Conservation (phyloP, 1,140 invertebrate genomes). For the Heterodera schachtii region DNA sequence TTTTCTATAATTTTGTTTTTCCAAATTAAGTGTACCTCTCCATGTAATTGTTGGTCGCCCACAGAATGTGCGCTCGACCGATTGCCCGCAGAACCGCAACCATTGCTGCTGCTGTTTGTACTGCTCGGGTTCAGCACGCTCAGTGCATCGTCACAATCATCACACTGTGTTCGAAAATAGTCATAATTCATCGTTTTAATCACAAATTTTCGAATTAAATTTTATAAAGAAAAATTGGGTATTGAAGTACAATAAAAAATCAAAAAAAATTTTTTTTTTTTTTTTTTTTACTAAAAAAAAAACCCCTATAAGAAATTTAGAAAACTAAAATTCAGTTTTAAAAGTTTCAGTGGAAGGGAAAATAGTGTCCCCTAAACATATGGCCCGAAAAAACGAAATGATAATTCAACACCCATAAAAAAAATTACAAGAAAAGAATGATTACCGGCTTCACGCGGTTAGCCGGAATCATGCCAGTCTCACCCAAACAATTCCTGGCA, state of each 20-base stretch:
- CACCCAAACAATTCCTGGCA: constrained; percentile 77
- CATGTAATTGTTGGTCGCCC: not conserved
- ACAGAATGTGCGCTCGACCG: constrained; percentile 47
- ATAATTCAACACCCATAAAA: too few species aligned
- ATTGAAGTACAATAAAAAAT: too few species aligned
- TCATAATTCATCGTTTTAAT: too few species aligned
- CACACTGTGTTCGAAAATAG: not conserved
- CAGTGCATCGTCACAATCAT: constrained; percentile 46
- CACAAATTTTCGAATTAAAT: too few species aligned
- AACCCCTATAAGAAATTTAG: not conserved
- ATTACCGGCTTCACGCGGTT: constrained; percentile 77
- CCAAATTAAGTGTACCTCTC: too few species aligned
- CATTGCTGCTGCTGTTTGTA: constrained; percentile 29
- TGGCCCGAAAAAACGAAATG: too few species aligned
- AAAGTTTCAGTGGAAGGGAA: too few species aligned
- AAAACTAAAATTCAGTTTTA: not conserved
- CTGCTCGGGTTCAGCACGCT: constrained; percentile 35
- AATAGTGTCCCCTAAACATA: too few species aligned
- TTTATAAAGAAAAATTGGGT: too few species aligned
- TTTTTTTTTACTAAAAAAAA: not conserved
- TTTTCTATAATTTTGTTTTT: too few species aligned
- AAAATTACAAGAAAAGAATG: not conserved
- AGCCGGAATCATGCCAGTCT: constrained; percentile 89
- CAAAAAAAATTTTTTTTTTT: not conserved
- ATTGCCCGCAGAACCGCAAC: constrained; percentile 25